Evolutionary conservation across 2,113 vertebrate genomes (phyloP).

Genomic region (Anser cygnoides): DNA sequence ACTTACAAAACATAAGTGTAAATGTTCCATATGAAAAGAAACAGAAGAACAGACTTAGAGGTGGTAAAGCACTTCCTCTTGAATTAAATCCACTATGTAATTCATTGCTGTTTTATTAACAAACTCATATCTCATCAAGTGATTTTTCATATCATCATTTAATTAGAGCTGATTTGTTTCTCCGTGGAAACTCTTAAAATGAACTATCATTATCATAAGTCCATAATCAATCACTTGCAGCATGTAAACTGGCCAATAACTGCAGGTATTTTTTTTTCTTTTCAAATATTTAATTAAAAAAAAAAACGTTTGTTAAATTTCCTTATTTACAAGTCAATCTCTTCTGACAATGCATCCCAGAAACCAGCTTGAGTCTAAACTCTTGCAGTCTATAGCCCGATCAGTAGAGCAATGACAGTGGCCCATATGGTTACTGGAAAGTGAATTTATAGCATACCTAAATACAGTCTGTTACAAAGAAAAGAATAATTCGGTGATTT

Average conservation of each 20-base stretch:
- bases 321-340: neutral
- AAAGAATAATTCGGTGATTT: neutral
- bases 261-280: neutral
- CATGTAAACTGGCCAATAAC: neutral
- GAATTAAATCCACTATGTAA: neutral
- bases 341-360: neutral
- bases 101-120: constrained; percentile 34
- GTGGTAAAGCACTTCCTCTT: neutral
- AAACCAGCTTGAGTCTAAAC: neutral
- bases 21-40: neutral
- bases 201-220: neutral
- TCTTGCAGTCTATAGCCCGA: neutral
- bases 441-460: neutral
- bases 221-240: constrained; percentile 29
- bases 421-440: neutral
- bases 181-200: neutral
- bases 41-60: neutral
- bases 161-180: constrained; percentile 36
- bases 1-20: neutral
- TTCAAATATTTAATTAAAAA: neutral
- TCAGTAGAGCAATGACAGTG: neutral
- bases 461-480: neutral
- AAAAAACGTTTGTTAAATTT: neutral
- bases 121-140: neutral
- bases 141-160: constrained; percentile 48